These are phyloP conservation scores for Morphnarchus princeps DNA, from an alignment of 2,113 vertebrate species.

Conservation along the genomic window DNA sequence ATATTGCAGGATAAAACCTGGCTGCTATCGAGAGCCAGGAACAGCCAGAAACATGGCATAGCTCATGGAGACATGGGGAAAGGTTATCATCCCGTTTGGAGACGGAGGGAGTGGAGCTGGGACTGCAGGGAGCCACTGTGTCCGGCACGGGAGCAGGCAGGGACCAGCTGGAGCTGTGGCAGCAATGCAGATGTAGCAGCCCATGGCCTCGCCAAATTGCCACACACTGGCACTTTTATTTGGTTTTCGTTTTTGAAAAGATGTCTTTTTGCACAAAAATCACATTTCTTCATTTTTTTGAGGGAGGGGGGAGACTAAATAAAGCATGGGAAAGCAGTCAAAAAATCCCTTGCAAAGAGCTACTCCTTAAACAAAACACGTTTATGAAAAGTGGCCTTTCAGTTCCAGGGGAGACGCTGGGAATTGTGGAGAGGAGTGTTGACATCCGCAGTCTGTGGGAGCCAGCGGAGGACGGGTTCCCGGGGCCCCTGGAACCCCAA, in stretches of 20 bases:
- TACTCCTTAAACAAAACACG: not conserved
- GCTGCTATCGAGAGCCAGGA: not conserved
- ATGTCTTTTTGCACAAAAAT: not conserved
- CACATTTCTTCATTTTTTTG: too few relatives aligned
- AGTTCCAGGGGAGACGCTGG: not conserved
- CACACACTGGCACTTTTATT: fast-evolving
- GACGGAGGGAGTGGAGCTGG: fast-evolving
- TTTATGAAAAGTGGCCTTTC: not conserved
- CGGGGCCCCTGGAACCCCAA: not conserved
- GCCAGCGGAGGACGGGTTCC: fast-evolving
- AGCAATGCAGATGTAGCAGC: not conserved
- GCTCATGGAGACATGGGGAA: not conserved
- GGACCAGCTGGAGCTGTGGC: not conserved
- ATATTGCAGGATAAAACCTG: not conserved
- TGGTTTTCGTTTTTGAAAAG: not conserved
- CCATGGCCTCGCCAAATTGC: fast-evolving
- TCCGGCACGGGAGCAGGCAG: too few relatives aligned
- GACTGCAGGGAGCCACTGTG: too few relatives aligned
- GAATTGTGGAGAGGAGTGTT: fast-evolving
- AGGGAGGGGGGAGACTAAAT: too few relatives aligned
- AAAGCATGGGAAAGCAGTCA: not conserved
- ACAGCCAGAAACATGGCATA: not conserved
- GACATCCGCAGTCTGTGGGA: fast-evolving
- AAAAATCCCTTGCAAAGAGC: not conserved
- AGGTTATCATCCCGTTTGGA: fast-evolving